Base-by-base conservation (phyloP, 2,888 invertebrate species). In the Calliopum simillimum region DNA sequence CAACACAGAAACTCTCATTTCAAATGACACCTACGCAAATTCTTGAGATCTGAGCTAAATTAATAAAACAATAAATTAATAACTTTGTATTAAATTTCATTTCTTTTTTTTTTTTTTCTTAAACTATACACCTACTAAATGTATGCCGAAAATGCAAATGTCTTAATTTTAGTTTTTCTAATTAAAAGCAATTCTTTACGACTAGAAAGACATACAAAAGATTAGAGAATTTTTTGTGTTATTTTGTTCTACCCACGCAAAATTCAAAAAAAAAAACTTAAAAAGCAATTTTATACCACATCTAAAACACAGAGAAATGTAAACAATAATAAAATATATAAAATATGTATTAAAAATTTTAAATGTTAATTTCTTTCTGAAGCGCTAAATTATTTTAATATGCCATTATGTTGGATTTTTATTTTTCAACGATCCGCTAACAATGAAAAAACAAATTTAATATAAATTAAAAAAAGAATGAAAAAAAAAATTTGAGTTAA, bases 361-460 rank as follows among this genome's bases (percentile, higher is more conserved):
- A 33, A 58, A 58, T 58, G 56, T 33, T 58, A 58, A 41, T 58
- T 41, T 58, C n/a, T 33, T 33, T 4, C 33, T 8, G 33, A 33
- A n/a, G 56, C 56, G 33, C 33, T 58, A 58, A 58, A 58, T n/a
- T 58, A 58, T 8, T 58, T 58, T 58, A 58, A 58, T 58, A 33
- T 25, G 56, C 25, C 56, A 58, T 58, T 58, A 58, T 41, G 56
- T 33, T 23, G 53, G 13, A 23, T 13, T 12, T 21, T 53, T 53
- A n/a, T 53, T 51, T 58, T 33, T 58, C 33, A 8, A 33, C 4
- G 33, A 25, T 23, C 11, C 23, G 21, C 21, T 33, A 33, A 58
- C 11, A 58, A 33, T 41, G 33, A 33, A 33, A 8, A 33, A 58
- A 58, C 16, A 41, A 14, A 33, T 16, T 41, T n/a, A 58, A 25